These are phyloP conservation scores for Poeciliopsis retropinna DNA, from an alignment of 2,113 vertebrate genomes.

Conservation along the genomic window DNA sequence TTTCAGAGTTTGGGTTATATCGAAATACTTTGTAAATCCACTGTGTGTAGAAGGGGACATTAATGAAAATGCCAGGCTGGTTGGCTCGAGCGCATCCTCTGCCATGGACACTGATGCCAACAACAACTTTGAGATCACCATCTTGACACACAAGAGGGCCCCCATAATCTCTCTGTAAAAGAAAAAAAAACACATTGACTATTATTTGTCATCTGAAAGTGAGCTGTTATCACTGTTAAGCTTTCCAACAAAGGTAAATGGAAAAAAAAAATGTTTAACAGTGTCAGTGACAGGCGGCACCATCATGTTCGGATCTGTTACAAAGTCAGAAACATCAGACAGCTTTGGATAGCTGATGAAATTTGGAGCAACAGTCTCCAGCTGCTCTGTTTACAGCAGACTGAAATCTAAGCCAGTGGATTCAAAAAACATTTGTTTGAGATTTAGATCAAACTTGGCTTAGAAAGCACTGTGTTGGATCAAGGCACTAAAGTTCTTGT, in stretches of 20 bases:
- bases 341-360: slow-evolving; percentile 61
- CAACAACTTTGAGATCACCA: slow-evolving; percentile 90
- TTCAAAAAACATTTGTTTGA: slow-evolving; percentile 65
- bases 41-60: slow-evolving; percentile 91
- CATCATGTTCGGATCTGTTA: slow-evolving; percentile 20
- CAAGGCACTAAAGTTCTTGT: slow-evolving; percentile 17
- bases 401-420: slow-evolving; percentile 52
- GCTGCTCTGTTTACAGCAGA: slow-evolving; percentile 54
- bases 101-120: slow-evolving; percentile 94
- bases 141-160: slow-evolving; percentile 95
- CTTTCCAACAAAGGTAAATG: slow-evolving; percentile 16
- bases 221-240: not conserved
- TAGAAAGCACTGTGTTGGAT: slow-evolving; percentile 27
- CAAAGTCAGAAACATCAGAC: slow-evolving; percentile 45
- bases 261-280: slow-evolving; percentile 15
- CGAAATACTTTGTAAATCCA: slow-evolving; percentile 96
- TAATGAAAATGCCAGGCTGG: slow-evolving; percentile 93
- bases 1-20: slow-evolving; percentile 72
- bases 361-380: slow-evolving; percentile 55
- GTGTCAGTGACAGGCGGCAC: slow-evolving; percentile 6
- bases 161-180: slow-evolving; percentile 91
- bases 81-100: slow-evolving; percentile 91
- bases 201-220: slow-evolving; percentile 10
- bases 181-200: slow-evolving; percentile 27
- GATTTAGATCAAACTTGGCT: slow-evolving; percentile 62